A percentile compares a stretch with the other conserved stretches of the same genome.
These are phyloP conservation scores for Forbesichthys agassizii DNA, from an alignment of 2,113 vertebrate species.

Conservation along the genomic window DNA sequence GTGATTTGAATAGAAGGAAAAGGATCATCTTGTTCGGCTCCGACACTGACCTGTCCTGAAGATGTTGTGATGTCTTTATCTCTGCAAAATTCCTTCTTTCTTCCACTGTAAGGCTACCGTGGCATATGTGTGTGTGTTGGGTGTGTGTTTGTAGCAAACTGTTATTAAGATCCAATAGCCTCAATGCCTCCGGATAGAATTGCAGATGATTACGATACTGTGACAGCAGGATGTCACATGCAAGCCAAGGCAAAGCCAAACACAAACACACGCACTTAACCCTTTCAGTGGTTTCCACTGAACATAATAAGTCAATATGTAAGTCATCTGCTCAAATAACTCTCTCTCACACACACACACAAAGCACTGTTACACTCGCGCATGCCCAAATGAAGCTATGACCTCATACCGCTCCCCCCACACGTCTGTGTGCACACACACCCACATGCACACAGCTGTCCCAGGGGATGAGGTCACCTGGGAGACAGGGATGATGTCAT, in stretches of 20 bases:
- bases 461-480: constrained; percentile 52
- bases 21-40: too few relatives aligned
- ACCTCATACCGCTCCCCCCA: constrained; percentile 60
- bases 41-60: too few relatives aligned
- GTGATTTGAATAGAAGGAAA: too few relatives aligned
- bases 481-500: constrained; percentile 20
- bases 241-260: not conserved
- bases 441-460: constrained; percentile 26
- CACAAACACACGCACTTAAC: not conserved
- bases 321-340: constrained; percentile 51
- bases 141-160: too few relatives aligned
- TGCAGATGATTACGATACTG: too few relatives aligned
- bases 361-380: constrained; percentile 43
- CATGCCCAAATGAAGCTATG: constrained; percentile 69
- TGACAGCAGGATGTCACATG: not conserved
- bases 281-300: not conserved
- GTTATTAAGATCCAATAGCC: too few relatives aligned
- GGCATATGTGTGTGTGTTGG: too few relatives aligned
- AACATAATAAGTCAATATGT: constrained; percentile 28
- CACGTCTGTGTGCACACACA: not conserved
- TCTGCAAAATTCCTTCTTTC: too few relatives aligned
- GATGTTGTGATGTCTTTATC: too few relatives aligned
- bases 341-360: not conserved
- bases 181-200: too few relatives aligned
- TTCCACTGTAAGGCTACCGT: too few relatives aligned